Conservation (phyloP, 2,797 vertebrate genomes). For the Sebastes baramenuke region DNA sequence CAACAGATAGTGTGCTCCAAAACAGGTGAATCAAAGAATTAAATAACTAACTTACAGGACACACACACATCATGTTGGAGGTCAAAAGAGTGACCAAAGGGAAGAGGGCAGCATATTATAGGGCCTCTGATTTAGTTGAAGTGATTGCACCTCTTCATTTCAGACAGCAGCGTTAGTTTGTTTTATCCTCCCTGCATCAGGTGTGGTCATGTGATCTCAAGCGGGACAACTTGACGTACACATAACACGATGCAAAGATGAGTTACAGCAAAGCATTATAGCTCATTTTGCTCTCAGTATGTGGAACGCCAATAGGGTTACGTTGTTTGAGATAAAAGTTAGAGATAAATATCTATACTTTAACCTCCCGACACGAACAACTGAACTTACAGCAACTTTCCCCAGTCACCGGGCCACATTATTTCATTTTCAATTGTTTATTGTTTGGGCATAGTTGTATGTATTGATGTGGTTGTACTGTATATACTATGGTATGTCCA, state of each 20-base stretch:
- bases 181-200: not conserved
- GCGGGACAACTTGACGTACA: not conserved
- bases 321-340: not conserved
- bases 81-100: too few relatives aligned
- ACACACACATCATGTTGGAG: too few relatives aligned
- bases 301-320: too few relatives aligned
- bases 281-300: not conserved
- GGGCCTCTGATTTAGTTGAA: too few relatives aligned
- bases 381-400: not conserved
- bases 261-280: not conserved
- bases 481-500: not conserved
- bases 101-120: too few relatives aligned
- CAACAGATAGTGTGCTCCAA: too few relatives aligned
- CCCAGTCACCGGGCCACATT: not conserved
- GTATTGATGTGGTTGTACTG: not conserved
- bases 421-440: not conserved
- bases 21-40: too few relatives aligned
- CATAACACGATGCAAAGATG: not conserved
- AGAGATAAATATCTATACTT: not conserved
- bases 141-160: too few relatives aligned
- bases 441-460: not conserved
- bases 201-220: not conserved
- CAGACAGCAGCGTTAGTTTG: too few relatives aligned
- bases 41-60: too few relatives aligned
- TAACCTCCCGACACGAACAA: not conserved